These are phyloP conservation scores for Paedocypris sp. DNA, from an alignment of 2,113 vertebrate species.

Conservation along the genomic window DNA sequence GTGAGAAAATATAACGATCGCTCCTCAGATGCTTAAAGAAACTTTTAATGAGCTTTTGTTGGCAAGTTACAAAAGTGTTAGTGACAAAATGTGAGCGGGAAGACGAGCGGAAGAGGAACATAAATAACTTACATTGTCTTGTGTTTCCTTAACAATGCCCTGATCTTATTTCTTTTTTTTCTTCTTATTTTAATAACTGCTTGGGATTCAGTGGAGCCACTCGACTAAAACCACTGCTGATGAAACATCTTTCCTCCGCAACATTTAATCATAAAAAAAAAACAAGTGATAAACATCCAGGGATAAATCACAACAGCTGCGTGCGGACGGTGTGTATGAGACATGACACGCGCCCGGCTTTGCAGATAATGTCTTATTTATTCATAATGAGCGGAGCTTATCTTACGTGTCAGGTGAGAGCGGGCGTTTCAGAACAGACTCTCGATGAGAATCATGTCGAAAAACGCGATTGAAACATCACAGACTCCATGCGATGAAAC, in stretches of 20 bases:
- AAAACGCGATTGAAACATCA: too few species aligned
- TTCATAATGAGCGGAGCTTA: constrained; percentile 37
- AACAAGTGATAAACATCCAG: constrained; percentile 11
- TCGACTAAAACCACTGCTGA: background rate
- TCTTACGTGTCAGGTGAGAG: constrained; percentile 35
- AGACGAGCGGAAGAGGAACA: background rate
- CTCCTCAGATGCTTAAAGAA: constrained; percentile 26
- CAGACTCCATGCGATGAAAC: background rate
- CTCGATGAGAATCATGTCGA: constrained; percentile 40
- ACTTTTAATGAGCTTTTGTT: constrained; percentile 55
- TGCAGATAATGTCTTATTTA: constrained; percentile 37
- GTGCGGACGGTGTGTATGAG: constrained; percentile 8
- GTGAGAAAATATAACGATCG: constrained; percentile 7
- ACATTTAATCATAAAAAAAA: constrained; percentile 6
- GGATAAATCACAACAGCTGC: background rate
- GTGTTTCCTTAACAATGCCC: too few species aligned
- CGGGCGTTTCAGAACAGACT: constrained; percentile 35
- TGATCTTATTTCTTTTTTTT: too few species aligned
- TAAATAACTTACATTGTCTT: background rate
- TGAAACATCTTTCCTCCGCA: background rate
- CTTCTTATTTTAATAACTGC: constrained; percentile 12
- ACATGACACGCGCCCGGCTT: constrained; percentile 13
- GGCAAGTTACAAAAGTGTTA: constrained; percentile 40
- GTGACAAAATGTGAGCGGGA: constrained; percentile 29
- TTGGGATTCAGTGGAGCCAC: background rate